phyloP scores from a whole-genome alignment of 1,140 invertebrate species.

The Bombyx mori region DNA sequence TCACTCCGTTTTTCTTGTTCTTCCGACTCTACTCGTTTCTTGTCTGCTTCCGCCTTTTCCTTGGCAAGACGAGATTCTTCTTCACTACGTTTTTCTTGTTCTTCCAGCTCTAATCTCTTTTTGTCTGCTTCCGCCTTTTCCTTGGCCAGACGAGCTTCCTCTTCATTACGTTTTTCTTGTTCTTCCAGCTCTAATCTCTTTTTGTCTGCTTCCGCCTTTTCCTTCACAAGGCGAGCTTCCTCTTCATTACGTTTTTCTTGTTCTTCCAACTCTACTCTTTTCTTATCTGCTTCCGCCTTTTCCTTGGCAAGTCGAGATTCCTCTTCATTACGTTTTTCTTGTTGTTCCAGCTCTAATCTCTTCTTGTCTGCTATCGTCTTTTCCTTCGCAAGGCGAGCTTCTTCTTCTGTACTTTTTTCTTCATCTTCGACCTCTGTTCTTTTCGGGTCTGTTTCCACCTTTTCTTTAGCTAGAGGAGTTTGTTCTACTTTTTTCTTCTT shows the following conservation, averaged over 20 bases:
- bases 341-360: background rate
- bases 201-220: background rate
- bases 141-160: background rate
- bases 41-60: background rate
- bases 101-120: too few relatives aligned
- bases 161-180: too few relatives aligned
- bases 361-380: background rate
- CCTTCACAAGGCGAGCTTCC: too few relatives aligned
- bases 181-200: background rate
- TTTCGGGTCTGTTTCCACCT: background rate
- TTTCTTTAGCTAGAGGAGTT: background rate
- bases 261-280: conserved; percentile 13
- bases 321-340: conserved; percentile 7
- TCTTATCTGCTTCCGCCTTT: conserved; percentile 24
- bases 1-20: conserved; percentile 1
- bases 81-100: too few relatives aligned
- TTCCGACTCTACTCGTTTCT: background rate
- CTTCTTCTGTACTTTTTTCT: conserved; percentile 1
- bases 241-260: conserved; percentile 10
- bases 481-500: background rate
- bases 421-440: background rate
- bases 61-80: background rate
- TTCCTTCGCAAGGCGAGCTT: background rate
- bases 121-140: background rate
- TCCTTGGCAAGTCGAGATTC: conserved; percentile 20